Evolutionary conservation across 2,797 vertebrate genomes (phyloP), one percentile per base, ranked within the genome.

Genomic region (Crax fasciolata): DNA sequence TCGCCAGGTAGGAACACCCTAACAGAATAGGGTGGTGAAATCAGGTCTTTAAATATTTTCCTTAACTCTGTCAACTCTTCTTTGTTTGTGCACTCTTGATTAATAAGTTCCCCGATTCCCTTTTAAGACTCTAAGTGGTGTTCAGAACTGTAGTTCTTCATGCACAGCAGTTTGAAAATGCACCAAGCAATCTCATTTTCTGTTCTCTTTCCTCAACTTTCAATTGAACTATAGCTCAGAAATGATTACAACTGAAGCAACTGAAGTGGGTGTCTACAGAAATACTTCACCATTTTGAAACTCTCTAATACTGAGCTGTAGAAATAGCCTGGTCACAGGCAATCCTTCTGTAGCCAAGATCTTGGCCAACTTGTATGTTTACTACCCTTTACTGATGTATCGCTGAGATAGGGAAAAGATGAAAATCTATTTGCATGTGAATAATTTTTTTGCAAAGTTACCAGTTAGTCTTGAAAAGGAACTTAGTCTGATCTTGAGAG

Each of bases 401-500:
- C 76, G 32, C 63, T 74, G 84, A 83, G 57, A 32, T 6, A 57
- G 19, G 54, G n/a, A 57, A 57, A 57, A 32, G 54, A 32, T 57
- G 54, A 57, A 32, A 21, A 57, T 57, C n/a, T 57, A 57, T 32
- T 57, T 55, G 30, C 52, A n/a, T n/a, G 30, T n/a, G 16, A 55
- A 30, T n/a, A 11, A 19, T 55, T 18, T 21, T 44, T 14, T 83
- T 21, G 13, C 12, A 21, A 0, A 4, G 38, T 41, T 94, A 90
- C 72, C 63, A 61, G 15, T 89, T 43, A 58, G 41, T 32, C 43
- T 72, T 65, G 72, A 68, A 55, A 80, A 93, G 75, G 89, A 95
- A 85, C 78, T 92, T 52, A 5, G 19, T 28, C 57, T 80, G 57
- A 38, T 68, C 43, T 75, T 5, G 8, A 55, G 81, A 67, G 49